These are phyloP conservation scores for Denticeps clupeoides DNA, from an alignment of 2,797 vertebrate genomes.

Conservation along the genomic window DNA sequence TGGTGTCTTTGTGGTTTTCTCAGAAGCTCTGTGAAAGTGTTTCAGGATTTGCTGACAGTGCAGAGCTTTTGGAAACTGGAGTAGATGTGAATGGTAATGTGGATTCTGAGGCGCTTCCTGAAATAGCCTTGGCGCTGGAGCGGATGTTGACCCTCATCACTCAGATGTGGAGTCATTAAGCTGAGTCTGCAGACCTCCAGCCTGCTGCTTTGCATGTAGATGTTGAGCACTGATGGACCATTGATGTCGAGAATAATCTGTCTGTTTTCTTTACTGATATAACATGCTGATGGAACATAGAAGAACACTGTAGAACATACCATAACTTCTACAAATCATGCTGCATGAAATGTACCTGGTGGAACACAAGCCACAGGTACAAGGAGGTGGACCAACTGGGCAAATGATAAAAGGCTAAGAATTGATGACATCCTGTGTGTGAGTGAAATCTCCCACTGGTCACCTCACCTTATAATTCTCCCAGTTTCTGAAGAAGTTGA, in stretches of 20 bases:
- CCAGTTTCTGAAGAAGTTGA: conserved; percentile 98
- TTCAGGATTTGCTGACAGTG: conserved; percentile 9
- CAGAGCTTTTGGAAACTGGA: conserved; percentile 11
- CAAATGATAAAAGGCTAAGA: no score
- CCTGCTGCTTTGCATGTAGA: no score
- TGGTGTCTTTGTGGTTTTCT: background rate
- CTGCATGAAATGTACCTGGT: no score
- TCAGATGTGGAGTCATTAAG: background rate
- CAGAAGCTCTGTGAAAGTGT: conserved; percentile 3
- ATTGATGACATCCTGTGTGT: background rate
- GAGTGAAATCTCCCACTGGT: background rate
- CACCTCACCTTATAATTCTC: conserved; percentile 87
- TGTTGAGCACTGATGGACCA: no score
- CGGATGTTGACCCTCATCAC: conserved; percentile 9
- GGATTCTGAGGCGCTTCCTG: background rate
- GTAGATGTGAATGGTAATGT: background rate
- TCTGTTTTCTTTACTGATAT: no score
- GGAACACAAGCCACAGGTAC: no score
- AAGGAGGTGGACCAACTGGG: no score
- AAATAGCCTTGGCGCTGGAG: background rate
- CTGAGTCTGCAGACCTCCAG: no score
- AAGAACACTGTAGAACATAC: no score
- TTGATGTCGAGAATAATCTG: no score
- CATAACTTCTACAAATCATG: no score
- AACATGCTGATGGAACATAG: no score